Evolutionary conservation across 1,140 invertebrate genomes (phyloP).

Genomic region (Listronotus bonariensis): DNA sequence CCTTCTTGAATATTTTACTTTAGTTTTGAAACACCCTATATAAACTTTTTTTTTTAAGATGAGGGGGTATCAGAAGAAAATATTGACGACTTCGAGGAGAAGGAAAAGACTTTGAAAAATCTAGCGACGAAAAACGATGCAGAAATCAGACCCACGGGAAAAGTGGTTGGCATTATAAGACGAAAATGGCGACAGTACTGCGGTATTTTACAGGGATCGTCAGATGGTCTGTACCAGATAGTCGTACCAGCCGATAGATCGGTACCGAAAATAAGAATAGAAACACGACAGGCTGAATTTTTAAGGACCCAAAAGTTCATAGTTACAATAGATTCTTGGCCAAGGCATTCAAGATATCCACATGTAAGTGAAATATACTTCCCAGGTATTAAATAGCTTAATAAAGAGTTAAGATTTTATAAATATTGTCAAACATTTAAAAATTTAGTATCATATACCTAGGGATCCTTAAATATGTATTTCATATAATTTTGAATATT

Average conservation of each 20-base stretch:
- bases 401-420: too few species aligned
- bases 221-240: conserved; percentile 76
- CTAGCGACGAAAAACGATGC: conserved; percentile 51
- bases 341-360: conserved; percentile 79
- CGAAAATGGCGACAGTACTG: conserved; percentile 97
- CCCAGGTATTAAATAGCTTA: too few species aligned
- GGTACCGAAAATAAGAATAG: conserved; percentile 89
- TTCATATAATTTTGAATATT: too few species aligned
- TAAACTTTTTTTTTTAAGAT: conserved; percentile 60
- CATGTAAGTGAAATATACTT: conserved; percentile 52
- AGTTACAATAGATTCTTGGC: conserved; percentile 93
- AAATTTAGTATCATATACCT: too few species aligned
- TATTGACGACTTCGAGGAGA: conserved; percentile 68
- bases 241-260: conserved; percentile 90
- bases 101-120: conserved; percentile 53
- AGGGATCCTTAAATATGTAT: too few species aligned
- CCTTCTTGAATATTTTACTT: too few species aligned
- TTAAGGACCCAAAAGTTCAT: conserved; percentile 86
- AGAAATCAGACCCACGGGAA: conserved; percentile 77
- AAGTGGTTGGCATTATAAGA: conserved; percentile 92
- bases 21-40: too few species aligned
- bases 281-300: conserved; percentile 84
- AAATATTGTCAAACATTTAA: too few species aligned
- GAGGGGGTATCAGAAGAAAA: conserved; percentile 66
- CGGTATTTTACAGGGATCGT: conserved; percentile 83